These are phyloP conservation scores for Tyto alba DNA, from an alignment of 2,113 vertebrate species.

Conservation along the genomic window DNA sequence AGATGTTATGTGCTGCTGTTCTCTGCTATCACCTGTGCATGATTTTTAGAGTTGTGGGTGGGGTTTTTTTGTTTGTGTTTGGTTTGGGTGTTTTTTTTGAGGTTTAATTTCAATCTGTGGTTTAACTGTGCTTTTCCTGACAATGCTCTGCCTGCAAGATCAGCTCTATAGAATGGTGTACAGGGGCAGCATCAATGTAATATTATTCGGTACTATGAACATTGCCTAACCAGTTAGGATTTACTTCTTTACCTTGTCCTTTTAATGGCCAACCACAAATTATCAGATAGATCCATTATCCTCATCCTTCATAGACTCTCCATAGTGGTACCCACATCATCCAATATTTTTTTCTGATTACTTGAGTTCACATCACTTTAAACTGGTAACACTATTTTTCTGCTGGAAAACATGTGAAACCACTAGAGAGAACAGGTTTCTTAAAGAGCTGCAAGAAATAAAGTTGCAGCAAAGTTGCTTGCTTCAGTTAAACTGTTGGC, in stretches of 20 bases:
- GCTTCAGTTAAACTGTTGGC: background rate
- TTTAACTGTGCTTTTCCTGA: background rate
- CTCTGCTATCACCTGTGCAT: fast-evolving
- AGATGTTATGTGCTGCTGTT: background rate
- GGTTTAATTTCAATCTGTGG: background rate
- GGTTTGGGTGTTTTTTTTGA: fast-evolving
- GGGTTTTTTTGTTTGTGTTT: background rate
- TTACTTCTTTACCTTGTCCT: background rate
- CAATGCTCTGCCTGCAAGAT: background rate
- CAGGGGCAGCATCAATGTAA: background rate
- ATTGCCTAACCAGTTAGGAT: background rate
- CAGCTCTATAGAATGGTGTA: background rate
- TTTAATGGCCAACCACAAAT: background rate
- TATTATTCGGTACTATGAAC: background rate
- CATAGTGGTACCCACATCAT: background rate
- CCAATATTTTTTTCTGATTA: background rate
- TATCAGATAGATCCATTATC: constrained; percentile 1
- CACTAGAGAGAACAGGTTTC: background rate
- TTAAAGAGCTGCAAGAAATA: background rate
- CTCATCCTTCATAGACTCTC: background rate
- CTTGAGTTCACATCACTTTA: background rate
- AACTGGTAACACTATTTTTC: background rate
- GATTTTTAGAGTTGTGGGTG: background rate
- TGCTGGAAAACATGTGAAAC: background rate
- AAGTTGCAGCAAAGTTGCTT: background rate